phyloP scores from a whole-genome alignment of 2,797 vertebrate species.

The Acanthurus leucopareius region DNA sequence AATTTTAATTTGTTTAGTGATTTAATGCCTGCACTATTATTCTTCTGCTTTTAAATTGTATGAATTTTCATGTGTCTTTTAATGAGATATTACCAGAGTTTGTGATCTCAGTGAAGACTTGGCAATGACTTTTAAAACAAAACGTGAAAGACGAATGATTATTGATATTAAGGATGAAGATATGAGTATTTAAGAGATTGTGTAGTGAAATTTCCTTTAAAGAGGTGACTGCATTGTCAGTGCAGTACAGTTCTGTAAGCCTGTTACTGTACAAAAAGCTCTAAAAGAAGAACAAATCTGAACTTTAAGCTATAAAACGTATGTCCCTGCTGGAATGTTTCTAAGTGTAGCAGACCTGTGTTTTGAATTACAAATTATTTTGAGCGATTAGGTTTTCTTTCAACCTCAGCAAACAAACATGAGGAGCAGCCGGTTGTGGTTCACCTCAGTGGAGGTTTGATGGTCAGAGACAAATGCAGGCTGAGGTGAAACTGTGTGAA shows the following conservation, averaged over 20 bases:
- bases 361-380: constrained; percentile 6
- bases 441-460: background rate
- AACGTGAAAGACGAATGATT: background rate
- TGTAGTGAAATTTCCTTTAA: background rate
- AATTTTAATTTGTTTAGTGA: background rate
- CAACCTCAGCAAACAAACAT: background rate
- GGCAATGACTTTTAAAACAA: background rate
- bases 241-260: background rate
- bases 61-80: background rate
- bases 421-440: constrained; percentile 8
- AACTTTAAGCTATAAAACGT: background rate
- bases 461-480: background rate
- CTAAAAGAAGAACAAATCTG: background rate
- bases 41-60: background rate
- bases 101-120: background rate
- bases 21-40: too few relatives aligned
- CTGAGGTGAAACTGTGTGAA: constrained; percentile 1
- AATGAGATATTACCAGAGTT: background rate
- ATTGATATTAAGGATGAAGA: background rate
- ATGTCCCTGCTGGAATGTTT: background rate
- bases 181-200: background rate
- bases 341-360: background rate
- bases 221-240: too few relatives aligned
- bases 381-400: background rate
- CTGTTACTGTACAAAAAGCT: background rate